Conservation (phyloP, 2,888 invertebrate species). For the Gymnosoma rotundatum region DNA sequence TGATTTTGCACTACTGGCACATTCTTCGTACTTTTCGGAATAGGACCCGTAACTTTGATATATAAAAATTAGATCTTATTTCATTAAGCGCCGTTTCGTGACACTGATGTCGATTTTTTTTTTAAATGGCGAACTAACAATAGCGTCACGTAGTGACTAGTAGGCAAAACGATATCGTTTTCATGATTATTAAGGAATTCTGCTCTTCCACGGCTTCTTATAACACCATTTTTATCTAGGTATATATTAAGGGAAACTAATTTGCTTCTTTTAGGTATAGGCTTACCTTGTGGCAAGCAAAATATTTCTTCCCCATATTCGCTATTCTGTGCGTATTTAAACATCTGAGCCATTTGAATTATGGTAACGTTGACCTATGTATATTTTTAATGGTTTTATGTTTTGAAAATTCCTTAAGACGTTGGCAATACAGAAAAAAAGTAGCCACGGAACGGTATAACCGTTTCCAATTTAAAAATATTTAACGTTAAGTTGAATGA, state of each 20-base stretch:
- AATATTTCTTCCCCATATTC: conserved; percentile 58
- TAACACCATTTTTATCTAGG: conserved; percentile 24
- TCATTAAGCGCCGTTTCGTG: conserved; percentile 66
- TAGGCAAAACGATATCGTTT: conserved; percentile 19
- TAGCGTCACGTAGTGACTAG: conserved; percentile 11
- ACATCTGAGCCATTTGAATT: conserved; percentile 38
- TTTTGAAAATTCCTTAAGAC: conserved; percentile 19
- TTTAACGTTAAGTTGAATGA: conserved; percentile 31
- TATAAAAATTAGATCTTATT: conserved; percentile 43
- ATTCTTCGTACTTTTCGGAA: conserved; percentile 53
- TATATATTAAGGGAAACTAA: conserved; percentile 61
- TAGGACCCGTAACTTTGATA: conserved; percentile 40
- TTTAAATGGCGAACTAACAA: conserved; percentile 36
- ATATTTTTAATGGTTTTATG: background rate
- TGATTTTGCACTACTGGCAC: conserved; percentile 66
- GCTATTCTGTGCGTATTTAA: conserved; percentile 44
- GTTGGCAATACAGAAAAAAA: conserved; percentile 38
- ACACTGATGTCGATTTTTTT: conserved; percentile 60
- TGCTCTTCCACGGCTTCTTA: conserved; percentile 18
- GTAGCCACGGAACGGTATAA: conserved; percentile 57
- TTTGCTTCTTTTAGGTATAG: conserved; percentile 54
- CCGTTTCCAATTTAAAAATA: conserved; percentile 60
- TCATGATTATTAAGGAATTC: conserved; percentile 43
- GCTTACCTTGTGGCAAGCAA: conserved; percentile 56
- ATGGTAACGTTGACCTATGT: conserved; percentile 19